These are phyloP conservation scores for Cataglyphis altisquamis DNA, from an alignment of 2,888 invertebrate species.

Conservation along the genomic window DNA sequence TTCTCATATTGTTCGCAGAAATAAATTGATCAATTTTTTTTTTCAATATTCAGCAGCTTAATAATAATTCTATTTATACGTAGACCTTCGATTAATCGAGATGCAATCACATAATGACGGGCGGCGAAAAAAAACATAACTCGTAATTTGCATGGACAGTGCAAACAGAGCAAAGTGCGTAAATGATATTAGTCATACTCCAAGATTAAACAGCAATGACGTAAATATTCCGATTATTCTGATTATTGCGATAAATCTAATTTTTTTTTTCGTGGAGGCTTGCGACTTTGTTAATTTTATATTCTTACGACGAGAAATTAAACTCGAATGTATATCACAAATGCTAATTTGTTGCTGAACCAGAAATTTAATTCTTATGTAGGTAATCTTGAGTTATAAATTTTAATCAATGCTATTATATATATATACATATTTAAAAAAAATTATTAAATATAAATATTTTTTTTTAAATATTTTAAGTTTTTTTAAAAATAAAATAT, in stretches of 20 bases:
- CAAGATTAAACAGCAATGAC: slow-evolving; percentile 31
- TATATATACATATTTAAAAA: no score
- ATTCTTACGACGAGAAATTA: not conserved
- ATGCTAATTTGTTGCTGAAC: not conserved
- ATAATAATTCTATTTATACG: not conserved
- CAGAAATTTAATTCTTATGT: no score
- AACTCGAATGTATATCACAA: not conserved
- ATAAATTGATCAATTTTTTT: not conserved
- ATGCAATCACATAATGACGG: slow-evolving; percentile 10
- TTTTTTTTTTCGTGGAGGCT: not conserved
- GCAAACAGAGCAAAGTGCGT: slow-evolving; percentile 47
- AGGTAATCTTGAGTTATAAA: no score
- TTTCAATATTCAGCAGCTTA: not conserved
- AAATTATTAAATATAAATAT: no score
- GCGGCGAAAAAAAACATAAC: not conserved
- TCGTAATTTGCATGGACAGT: slow-evolving; percentile 36
- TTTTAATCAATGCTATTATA: no score
- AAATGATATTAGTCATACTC: slow-evolving; percentile 36
- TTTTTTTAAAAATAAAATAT: no score
- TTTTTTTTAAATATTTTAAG: no score
- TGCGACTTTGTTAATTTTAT: not conserved
- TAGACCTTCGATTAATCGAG: slow-evolving; percentile 1
- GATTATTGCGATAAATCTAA: slow-evolving; percentile 36
- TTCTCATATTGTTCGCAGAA: not conserved
- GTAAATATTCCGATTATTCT: slow-evolving; percentile 45